Percentiles rank a stretch among this genome's conserved stretches.
phyloP scores from a whole-genome alignment of 2,113 vertebrate species.

The Brevimyrus niger region DNA sequence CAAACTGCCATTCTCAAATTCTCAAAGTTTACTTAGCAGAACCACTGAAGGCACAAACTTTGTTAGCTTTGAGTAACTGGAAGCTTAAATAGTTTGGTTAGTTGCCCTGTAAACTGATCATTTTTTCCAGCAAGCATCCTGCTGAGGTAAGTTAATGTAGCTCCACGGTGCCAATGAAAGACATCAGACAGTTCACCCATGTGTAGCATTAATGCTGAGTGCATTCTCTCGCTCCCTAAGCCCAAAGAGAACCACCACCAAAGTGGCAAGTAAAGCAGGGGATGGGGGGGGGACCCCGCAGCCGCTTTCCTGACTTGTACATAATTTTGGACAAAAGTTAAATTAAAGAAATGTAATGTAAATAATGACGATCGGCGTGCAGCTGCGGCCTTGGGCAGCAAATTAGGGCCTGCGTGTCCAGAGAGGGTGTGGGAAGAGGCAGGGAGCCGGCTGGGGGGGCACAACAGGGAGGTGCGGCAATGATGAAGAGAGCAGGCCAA shows the following conservation, averaged over 20 bases:
- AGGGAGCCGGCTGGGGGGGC: conserved; percentile 31
- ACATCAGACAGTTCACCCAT: not conserved
- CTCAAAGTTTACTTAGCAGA: not conserved
- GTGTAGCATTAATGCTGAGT: not conserved
- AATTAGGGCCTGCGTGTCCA: conserved; percentile 45
- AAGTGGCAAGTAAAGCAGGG: not conserved
- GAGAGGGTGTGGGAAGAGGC: conserved; percentile 36
- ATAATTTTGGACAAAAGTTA: not conserved
- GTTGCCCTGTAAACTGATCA: not conserved
- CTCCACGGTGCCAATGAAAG: not conserved
- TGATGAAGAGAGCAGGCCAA: conserved; percentile 21
- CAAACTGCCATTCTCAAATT: not conserved
- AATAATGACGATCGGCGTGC: conserved; percentile 63
- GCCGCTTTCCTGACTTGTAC: not conserved
- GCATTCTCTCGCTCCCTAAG: not conserved
- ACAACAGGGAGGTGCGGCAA: conserved; percentile 27
- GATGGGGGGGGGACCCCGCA: not conserved
- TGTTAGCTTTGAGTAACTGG: not conserved
- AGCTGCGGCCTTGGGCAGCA: conserved; percentile 55
- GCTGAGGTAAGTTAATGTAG: not conserved
- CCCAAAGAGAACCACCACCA: not conserved
- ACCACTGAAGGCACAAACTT: not conserved
- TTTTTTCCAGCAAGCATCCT: not conserved
- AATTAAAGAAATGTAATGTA: conserved; percentile 40
- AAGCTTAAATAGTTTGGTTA: not conserved